Evolutionary conservation across 92 coral and sea anemone genomes (phyloP).

Genomic region (Paragorgia papillata): DNA sequence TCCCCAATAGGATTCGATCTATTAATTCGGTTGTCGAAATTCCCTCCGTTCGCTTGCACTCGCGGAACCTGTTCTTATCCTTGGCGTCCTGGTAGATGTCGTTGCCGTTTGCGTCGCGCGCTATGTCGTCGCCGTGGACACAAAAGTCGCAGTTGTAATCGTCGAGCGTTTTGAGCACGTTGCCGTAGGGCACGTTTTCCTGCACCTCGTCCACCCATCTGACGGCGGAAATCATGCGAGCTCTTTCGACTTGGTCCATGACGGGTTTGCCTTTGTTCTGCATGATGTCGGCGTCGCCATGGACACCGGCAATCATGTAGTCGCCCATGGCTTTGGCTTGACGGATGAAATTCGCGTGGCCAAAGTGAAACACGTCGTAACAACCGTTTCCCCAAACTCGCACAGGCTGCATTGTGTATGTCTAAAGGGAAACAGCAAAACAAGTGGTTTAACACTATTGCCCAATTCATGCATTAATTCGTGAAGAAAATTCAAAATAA

Average conservation of each 20-base stretch:
- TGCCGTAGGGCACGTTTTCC: constrained; percentile 84
- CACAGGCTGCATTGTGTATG: constrained; percentile 41
- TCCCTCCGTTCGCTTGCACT: constrained; percentile 93
- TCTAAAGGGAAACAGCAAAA: too few species aligned
- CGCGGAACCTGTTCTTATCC: constrained; percentile 76
- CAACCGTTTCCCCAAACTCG: constrained; percentile 99
- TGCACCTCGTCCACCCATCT: constrained; percentile 97
- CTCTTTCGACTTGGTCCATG: constrained; percentile 87
- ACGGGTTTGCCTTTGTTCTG: constrained; percentile 94
- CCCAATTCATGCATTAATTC: too few species aligned
- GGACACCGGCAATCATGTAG: constrained; percentile 86
- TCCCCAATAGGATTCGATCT: constrained; percentile 90
- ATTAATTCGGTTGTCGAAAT: constrained; percentile 94
- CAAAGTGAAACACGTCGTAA: constrained; percentile 96
- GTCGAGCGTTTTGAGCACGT: constrained; percentile 79
- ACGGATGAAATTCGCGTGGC: constrained; percentile 96
- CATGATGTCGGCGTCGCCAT: constrained; percentile 92
- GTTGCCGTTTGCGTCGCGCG: constrained; percentile 82
- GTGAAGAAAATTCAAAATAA: too few species aligned
- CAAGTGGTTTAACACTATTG: too few species aligned
- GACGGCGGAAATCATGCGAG: constrained; percentile 95
- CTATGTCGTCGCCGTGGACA: constrained; percentile 98
- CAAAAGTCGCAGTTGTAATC: constrained; percentile 81
- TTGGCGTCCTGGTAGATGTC: constrained; percentile 87
- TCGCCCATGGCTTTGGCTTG: constrained; percentile 99